These are phyloP conservation scores for Rhopalosiphum nymphaeae DNA, from an alignment of 2,888 invertebrate species.

Conservation along the genomic window DNA sequence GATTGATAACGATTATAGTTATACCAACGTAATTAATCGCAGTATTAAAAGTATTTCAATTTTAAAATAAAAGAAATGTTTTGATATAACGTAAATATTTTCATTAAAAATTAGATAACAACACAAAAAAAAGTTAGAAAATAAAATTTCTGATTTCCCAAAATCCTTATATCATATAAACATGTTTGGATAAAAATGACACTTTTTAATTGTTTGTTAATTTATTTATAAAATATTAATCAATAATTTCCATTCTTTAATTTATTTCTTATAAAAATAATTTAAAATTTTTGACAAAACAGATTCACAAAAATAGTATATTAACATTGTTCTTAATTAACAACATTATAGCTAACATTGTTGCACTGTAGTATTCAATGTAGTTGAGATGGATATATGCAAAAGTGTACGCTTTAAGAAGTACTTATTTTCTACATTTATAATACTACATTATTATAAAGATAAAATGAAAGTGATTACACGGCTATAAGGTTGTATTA, in stretches of 20 bases:
- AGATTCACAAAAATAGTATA: neutral
- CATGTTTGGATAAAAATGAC: no score
- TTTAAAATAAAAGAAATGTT: neutral
- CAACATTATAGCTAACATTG: no score
- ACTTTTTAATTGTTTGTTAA: neutral
- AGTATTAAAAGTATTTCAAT: neutral
- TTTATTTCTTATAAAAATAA: no score
- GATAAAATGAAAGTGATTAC: no score
- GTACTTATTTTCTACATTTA: no score
- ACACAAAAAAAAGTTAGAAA: neutral
- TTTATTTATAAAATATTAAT: neutral
- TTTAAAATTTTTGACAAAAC: neutral
- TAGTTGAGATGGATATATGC: no score
- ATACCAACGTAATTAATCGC: neutral
- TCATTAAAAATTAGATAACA: neutral
- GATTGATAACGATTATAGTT: no score
- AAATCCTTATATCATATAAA: neutral
- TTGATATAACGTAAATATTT: neutral
- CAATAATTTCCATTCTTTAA: neutral
- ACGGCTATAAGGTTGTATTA: no score
- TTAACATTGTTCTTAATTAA: neutral
- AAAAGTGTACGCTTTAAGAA: no score
- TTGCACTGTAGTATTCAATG: no score
- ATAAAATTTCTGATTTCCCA: neutral
- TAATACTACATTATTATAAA: no score